Percentiles rank a stretch among this genome's conserved stretches.
Evolutionary conservation across 92 coral and sea anemone genomes (phyloP).

Genomic region (Metridium senile): DNA sequence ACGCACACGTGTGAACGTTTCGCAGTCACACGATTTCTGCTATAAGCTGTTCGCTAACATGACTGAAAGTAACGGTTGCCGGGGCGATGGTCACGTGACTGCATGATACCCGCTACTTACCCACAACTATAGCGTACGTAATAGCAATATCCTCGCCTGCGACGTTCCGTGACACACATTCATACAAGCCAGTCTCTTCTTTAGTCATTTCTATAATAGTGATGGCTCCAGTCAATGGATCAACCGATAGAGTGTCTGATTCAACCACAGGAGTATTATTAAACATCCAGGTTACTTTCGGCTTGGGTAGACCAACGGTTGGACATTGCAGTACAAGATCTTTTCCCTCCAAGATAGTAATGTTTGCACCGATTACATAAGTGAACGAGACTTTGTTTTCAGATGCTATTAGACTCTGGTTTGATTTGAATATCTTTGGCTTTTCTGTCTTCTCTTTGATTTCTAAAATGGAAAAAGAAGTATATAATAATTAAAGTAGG

Average conservation of each 20-base stretch:
- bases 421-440: constrained; percentile 39
- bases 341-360: constrained; percentile 74
- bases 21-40: too few relatives aligned
- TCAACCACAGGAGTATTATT: constrained; percentile 54
- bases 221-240: constrained; percentile 49
- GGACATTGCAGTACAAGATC: constrained; percentile 76
- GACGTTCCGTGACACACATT: constrained; percentile 74
- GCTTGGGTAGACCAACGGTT: constrained; percentile 65
- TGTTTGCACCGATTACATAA: constrained; percentile 46
- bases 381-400: constrained; percentile 35
- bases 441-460: constrained; percentile 15
- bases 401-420: constrained; percentile 32
- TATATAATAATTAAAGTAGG: not conserved
- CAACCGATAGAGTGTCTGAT: constrained; percentile 63
- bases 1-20: too few relatives aligned
- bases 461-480: constrained; percentile 4
- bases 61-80: too few relatives aligned
- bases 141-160: constrained; percentile 70
- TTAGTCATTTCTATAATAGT: constrained; percentile 71
- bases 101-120: too few relatives aligned
- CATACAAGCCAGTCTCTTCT: constrained; percentile 67
- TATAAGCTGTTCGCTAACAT: too few relatives aligned
- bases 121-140: constrained; percentile 69
- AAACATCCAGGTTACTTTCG: constrained; percentile 66
- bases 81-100: too few relatives aligned